Base-by-base conservation (phyloP, 1,140 invertebrate genomes). In the Drosophila guanche region DNA sequence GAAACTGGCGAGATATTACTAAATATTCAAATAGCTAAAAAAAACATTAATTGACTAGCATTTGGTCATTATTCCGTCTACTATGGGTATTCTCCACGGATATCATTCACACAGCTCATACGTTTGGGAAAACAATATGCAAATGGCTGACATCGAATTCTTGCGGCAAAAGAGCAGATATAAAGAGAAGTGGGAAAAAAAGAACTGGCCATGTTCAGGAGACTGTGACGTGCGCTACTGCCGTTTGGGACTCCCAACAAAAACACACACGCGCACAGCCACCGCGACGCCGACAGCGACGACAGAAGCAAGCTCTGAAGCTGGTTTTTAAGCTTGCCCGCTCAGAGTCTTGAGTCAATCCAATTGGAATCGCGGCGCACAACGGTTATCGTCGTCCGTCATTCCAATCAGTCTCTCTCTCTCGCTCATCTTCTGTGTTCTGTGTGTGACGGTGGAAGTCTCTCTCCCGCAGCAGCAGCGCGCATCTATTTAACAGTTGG, bases 311-410 rank as follows among this genome's bases (percentile, higher is more conserved):
- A 69, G 63, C 62, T 69, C 54, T 22, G 40, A 71, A 85, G 79
- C 81, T 88, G 83, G 83, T 83, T 88, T 83, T 89, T 76, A 79
- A 88, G 62, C 66, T 50, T 50, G 70, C n/a, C 14, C 42, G 47
- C 54, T 57, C 48, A 54, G 46, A 43, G 45, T 58, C 77, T 69
- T 71, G 59, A 81, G 71, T 83, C 84, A 88, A 67, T 88, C 75
- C 78, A 83, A 55, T 79, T 79, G 70, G 75, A 81, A 62, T 59
- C 45, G 70, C 62, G 8, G 61, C 47, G 63, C 58, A 41, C 68
- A 88, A 83, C 83, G 84, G 75, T 86, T 79, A 73, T 69, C 66
- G 53, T 37, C 33, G 33, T 37, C 33, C 33, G 33, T 37, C 33
- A 37, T 37, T 37, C 6, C 33, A 37, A 4, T 10, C 33, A 3